Conservation (phyloP, 2,113 vertebrate species). For the Seriola dumerili region DNA sequence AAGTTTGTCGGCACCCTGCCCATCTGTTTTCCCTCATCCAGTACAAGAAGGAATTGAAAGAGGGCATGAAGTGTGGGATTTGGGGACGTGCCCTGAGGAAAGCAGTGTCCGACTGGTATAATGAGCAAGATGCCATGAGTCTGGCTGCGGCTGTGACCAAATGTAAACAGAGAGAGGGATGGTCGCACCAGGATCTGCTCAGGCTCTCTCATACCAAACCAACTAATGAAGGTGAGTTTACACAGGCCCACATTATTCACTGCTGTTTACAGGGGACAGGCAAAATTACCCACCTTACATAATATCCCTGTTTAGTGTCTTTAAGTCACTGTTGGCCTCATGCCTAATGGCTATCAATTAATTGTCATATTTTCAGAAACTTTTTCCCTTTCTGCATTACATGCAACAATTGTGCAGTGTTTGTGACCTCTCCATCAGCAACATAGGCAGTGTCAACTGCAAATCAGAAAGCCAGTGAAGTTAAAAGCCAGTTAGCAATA, state of each 20-base stretch:
- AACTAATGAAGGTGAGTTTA: conserved; percentile 89
- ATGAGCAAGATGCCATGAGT: conserved; percentile 89
- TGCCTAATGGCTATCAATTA: neutral
- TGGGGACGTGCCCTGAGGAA: conserved; percentile 96
- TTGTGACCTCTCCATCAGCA: neutral
- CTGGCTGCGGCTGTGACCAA: conserved; percentile 92
- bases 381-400: neutral
- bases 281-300: neutral
- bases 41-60: conserved; percentile 94
- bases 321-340: neutral
- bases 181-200: conserved; percentile 96
- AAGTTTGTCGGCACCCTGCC: conserved; percentile 88
- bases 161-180: conserved; percentile 94
- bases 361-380: neutral
- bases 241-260: neutral
- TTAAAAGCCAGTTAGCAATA: neutral
- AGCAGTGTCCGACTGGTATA: conserved; percentile 96
- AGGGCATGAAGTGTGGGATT: conserved; percentile 94
- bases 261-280: neutral
- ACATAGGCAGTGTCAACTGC: neutral
- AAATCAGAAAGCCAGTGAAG: neutral
- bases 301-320: neutral
- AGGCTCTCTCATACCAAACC: conserved; percentile 95
- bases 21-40: conserved; percentile 95
- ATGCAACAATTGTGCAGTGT: neutral